Evolutionary conservation across 2,888 invertebrate species (phyloP).

Genomic region (Acanthosepion pharaonis): DNA sequence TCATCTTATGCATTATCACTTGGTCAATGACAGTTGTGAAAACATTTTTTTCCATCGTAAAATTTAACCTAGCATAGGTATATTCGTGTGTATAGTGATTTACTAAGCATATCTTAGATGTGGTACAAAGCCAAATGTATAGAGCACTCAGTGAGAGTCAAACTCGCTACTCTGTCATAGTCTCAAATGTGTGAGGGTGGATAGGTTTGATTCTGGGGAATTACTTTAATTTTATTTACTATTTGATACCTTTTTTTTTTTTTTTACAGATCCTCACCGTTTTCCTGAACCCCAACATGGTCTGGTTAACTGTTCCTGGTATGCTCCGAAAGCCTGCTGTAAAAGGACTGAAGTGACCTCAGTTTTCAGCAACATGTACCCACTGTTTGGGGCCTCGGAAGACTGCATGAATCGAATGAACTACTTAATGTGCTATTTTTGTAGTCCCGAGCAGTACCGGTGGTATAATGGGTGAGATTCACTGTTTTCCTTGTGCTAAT

Average conservation of each 20-base stretch:
- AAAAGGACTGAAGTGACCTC: constrained; percentile 75
- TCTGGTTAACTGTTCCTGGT: constrained; percentile 75
- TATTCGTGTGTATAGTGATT: too few relatives aligned
- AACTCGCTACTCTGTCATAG: too few relatives aligned
- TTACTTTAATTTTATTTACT: neutral
- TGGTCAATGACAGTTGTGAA: too few relatives aligned
- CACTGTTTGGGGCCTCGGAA: constrained; percentile 68
- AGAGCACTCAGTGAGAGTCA: too few relatives aligned
- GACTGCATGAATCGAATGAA: constrained; percentile 72
- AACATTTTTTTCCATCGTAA: too few relatives aligned
- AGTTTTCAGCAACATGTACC: constrained; percentile 72
- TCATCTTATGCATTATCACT: too few relatives aligned
- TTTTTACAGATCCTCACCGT: constrained; percentile 63
- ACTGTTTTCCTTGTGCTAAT: neutral
- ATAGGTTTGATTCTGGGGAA: neutral
- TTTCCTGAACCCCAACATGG: constrained; percentile 66
- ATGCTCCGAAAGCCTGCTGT: constrained; percentile 72
- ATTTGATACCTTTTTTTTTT: neutral
- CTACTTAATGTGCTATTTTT: constrained; percentile 75
- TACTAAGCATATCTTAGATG: too few relatives aligned
- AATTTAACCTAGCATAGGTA: too few relatives aligned
- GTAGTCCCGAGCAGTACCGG: constrained; percentile 72
- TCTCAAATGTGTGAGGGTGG: neutral
- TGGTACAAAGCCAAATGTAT: too few relatives aligned
- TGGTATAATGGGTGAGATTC: constrained; percentile 70